phyloP scores from a whole-genome alignment of 2,888 invertebrate species.

The Artemia sinica region DNA sequence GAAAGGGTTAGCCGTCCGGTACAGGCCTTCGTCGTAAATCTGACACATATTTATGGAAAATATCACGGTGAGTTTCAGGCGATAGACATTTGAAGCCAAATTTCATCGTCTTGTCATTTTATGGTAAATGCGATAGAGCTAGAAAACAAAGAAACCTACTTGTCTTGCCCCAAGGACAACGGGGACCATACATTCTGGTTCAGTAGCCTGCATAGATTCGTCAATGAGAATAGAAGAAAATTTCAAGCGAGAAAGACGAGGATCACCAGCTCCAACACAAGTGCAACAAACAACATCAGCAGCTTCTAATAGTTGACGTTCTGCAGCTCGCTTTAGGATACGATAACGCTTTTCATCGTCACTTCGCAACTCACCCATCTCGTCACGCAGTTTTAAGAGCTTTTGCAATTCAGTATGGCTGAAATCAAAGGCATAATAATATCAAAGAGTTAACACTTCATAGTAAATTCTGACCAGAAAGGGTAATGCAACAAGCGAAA shows the following conservation, averaged over 20 bases:
- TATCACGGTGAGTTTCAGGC: no score
- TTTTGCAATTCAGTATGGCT: constrained; percentile 77
- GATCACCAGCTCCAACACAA: constrained; percentile 96
- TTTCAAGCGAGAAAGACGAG: constrained; percentile 72
- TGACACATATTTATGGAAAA: no score
- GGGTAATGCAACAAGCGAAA: neutral
- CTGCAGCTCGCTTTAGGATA: constrained; percentile 71
- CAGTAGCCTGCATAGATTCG: constrained; percentile 91
- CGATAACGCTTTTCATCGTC: constrained; percentile 88
- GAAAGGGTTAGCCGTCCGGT: no score
- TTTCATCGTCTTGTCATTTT: no score
- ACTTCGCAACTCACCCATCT: constrained; percentile 88
- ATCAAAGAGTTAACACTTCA: neutral
- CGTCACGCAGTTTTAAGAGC: constrained; percentile 87
- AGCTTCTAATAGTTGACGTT: constrained; percentile 72
- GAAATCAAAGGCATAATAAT: constrained; percentile 19
- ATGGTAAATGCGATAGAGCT: no score
- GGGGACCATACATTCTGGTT: constrained; percentile 97
- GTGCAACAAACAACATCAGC: constrained; percentile 99
- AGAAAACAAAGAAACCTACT: constrained; percentile 28
- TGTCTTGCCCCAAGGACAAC: constrained; percentile 93
- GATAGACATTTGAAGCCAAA: no score
- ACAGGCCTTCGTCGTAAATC: no score
- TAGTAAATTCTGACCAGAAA: neutral
- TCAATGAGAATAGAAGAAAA: constrained; percentile 93